Conservation (phyloP, 2,797 vertebrate species). For the Microchirus variegatus region DNA sequence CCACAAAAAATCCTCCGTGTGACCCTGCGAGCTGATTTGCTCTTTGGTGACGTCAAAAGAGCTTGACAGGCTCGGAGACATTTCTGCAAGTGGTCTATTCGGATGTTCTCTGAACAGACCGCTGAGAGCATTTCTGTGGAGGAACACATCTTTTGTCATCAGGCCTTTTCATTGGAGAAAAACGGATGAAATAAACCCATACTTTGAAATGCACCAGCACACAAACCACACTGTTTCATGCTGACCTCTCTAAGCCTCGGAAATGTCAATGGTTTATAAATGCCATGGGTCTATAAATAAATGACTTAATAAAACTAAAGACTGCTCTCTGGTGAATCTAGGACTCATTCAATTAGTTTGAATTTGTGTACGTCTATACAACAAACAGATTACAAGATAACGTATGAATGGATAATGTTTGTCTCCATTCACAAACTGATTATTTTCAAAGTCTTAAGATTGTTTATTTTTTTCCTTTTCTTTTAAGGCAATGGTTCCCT, state of each 20-base stretch:
- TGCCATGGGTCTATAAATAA: conserved; percentile 25
- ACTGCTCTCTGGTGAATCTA: conserved; percentile 1
- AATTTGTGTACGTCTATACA: background rate
- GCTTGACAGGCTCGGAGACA: conserved; percentile 5
- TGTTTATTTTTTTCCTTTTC: background rate
- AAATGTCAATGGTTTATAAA: conserved; percentile 38
- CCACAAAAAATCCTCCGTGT: conserved; percentile 8
- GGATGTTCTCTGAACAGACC: conserved; percentile 6
- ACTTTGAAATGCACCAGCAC: conserved; percentile 12
- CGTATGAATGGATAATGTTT: background rate
- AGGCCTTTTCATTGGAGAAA: conserved; percentile 6
- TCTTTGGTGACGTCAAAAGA: conserved; percentile 32
- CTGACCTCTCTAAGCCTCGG: conserved; percentile 14
- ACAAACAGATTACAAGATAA: background rate
- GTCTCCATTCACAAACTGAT: too few relatives aligned
- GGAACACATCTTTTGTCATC: background rate
- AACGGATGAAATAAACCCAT: conserved; percentile 11
- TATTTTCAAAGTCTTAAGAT: background rate
- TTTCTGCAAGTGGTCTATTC: conserved; percentile 12
- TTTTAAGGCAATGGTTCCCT: background rate
- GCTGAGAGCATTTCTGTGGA: conserved; percentile 8
- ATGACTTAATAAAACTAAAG: conserved; percentile 13
- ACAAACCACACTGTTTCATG: conserved; percentile 11
- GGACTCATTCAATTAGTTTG: background rate
- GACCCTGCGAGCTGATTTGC: conserved; percentile 17